Evolutionary conservation across 2,797 vertebrate genomes (phyloP), one percentile per base, ranked within the genome.

Genomic region (Artibeus jamaicensis): DNA sequence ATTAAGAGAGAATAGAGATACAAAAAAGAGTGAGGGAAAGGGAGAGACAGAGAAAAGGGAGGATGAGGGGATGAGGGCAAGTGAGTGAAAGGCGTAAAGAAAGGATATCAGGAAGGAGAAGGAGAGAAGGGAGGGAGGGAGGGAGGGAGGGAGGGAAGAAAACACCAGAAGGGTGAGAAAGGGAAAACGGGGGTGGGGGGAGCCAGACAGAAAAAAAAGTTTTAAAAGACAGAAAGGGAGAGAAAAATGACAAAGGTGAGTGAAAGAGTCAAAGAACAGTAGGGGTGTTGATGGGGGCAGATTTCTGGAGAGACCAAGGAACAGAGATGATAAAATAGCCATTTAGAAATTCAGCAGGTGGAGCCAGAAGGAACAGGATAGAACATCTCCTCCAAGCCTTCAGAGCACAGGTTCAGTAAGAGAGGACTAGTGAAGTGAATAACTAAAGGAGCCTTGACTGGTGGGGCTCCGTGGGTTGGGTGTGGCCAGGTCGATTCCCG

Each of bases 31-130:
- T 48, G 82, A 65, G 3, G 44, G 14, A 37, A 39, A 29, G 57
- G 62, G 34, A 48, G 73, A 84, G 32, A 50, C 6, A 70, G 9
- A 68, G 24, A 22, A 10, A 76, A 62, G n/a, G 18, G 29, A 11
- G 6, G 6, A 22, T 6, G 14, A 18, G 24, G 7, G 10, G 10
- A 2, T 3, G 34, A 37, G 0, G 9, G 3, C 22, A 8, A 74
- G 22, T 9, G 3, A 68, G 37, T 9, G 24, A 62, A 68, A 9
- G 39, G 15, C 5, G 4, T 16, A 48, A 29, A 89, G 62, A 55
- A 53, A 19, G 1, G 1, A 82, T 74, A 7, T 48, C 18, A 39
- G 12, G 16, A 22, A 55, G 14, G 26, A 14, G 11, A 21, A 37
- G 19, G n/a, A 29, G 16, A 19, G 26, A 14, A 37, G 19, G 1